Evolutionary conservation across 2,888 invertebrate genomes (phyloP).

Genomic region (Hypercompe scribonia): DNA sequence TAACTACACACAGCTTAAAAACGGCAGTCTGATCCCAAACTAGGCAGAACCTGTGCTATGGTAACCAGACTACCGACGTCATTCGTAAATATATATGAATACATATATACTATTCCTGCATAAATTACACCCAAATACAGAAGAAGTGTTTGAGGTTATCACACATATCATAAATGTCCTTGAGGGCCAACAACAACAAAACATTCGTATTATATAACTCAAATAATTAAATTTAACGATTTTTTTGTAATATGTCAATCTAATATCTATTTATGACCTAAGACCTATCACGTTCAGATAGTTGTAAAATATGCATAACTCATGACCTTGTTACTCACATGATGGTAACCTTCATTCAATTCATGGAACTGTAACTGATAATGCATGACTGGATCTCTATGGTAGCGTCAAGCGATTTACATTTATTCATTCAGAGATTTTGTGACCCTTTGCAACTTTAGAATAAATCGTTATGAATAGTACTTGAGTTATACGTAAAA

Average conservation of each 20-base stretch:
- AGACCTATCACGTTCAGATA: background rate
- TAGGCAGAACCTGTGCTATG: no score
- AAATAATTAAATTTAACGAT: background rate
- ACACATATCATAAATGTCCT: no score
- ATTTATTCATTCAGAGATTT: background rate
- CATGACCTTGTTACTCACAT: background rate
- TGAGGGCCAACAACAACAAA: no score
- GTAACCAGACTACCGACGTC: no score
- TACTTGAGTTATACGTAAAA: no score
- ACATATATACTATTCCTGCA: no score
- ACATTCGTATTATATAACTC: background rate
- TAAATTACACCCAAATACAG: no score
- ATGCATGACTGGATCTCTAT: background rate
- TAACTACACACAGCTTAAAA: no score
- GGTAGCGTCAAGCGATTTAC: background rate
- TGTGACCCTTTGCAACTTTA: background rate
- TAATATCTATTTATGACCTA: background rate
- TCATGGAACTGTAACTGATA: background rate
- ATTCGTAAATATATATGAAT: no score
- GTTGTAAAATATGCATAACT: background rate
- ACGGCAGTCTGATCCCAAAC: no score
- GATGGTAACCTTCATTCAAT: background rate
- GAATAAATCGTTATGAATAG: background rate
- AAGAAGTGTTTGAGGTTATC: no score
- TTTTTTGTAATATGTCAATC: background rate